Base-by-base conservation (phyloP, 2,113 vertebrate genomes). In the Peromyscus leucopus region DNA sequence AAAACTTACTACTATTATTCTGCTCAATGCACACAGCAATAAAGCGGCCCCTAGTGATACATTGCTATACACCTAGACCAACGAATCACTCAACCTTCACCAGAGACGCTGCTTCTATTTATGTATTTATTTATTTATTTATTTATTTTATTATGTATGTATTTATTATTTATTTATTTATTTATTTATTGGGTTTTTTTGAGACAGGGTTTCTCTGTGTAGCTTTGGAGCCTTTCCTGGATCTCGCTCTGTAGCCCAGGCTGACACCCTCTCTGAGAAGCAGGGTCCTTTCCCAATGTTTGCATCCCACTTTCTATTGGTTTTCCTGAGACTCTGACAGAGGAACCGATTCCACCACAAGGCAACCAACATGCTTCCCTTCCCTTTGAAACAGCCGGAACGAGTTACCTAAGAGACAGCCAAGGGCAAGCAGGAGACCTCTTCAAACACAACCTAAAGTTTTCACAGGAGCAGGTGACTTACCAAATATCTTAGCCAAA, bases 401-500 rank as follows among this genome's bases (percentile, higher is more conserved):
- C 16, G 48, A 42, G 76, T 65, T 36, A 46, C 8, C 80, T 92
- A 74, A 33, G 65, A 90, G 19, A 88, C 12, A 19, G 82, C 61
- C 7, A 17, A 0, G 0, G 21, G n/a, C 36, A 90, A 39, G n/a
- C 15, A 31, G 0, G 8, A 7, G 24, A 86, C 15, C 51, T 89
- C 87, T 36, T 71, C 48, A 72, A 72, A 93, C 4, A 48, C 2
- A 71, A 42, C 7, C 51, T n/a, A 46, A 69, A 12, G 7, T 22
- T 88, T 91, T 80, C 88, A 57, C 55, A 7, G 11, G 19, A 19
- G 57, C 42, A 65, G 24, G 3, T 7, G 65, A 86, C 97, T 96
- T 96, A 98, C 97, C 91, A 67, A 97, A 92, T n/a, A 98, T 5
- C 65, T 86, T 82, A 85, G 89, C 86, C 82, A 97, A 61, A 46